Conservation (phyloP, 2,797 vertebrate species). For the Pipistrellus pipistrellus region DNA sequence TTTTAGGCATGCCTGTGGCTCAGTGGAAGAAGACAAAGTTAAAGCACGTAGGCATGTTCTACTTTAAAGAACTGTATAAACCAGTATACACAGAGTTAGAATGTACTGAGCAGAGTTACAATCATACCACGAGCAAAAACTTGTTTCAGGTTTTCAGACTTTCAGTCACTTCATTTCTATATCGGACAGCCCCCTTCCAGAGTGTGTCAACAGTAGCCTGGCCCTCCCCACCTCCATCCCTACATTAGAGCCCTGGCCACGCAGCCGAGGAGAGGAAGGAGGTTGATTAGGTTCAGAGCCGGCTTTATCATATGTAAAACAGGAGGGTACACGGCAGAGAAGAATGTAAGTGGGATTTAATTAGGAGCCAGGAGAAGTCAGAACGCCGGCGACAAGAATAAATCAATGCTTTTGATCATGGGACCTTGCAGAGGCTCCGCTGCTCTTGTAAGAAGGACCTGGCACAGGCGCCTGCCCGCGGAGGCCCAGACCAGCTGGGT, state of each 20-base stretch:
- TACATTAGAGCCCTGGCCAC: not conserved
- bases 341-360: conserved; percentile 78
- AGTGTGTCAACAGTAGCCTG: not conserved
- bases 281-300: not conserved
- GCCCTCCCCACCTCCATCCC: not conserved
- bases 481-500: conserved; percentile 66
- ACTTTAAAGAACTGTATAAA: not conserved
- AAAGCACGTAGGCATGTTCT: not conserved
- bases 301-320: conserved; percentile 75
- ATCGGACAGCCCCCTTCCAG: conserved; percentile 29
- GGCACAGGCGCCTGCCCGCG: conserved; percentile 67
- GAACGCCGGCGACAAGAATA: conserved; percentile 80
- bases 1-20: not conserved
- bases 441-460: conserved; percentile 70
- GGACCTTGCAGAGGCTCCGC: conserved; percentile 72
- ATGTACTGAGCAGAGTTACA: not conserved
- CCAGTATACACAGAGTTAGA: not conserved
- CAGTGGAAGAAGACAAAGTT: not conserved
- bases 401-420: conserved; percentile 84
- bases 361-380: conserved; percentile 75
- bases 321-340: conserved; percentile 64
- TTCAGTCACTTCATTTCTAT: not conserved
- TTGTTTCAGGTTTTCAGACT: not conserved
- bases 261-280: not conserved
- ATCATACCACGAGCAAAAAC: not conserved